Base-by-base conservation (phyloP, 92 coral and sea anemone genomes). In the Siderastrea radians region DNA sequence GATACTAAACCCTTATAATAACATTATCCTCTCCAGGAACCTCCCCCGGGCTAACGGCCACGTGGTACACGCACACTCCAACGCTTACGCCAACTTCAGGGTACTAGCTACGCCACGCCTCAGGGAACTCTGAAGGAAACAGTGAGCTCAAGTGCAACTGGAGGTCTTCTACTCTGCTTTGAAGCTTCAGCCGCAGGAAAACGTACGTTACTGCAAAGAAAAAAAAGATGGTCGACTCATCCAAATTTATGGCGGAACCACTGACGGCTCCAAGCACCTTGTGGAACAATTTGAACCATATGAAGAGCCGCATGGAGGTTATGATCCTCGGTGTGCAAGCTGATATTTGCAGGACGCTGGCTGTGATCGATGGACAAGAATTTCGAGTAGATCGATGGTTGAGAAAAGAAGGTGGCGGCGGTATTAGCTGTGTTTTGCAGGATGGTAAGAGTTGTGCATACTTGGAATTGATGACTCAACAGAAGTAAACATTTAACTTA, bases 311-410 rank as follows among this genome's bases (percentile, higher is more conserved):
- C 44, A 93, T 96, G 98, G 99, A 96, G 48, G 92, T 96, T 7
- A 93, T 96, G 96, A 95, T 97, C 70, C 84, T 95, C 80, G 77
- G 92, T 26, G 90, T 91, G 52, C 98, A 97, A 63, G 92, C 91
- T 3, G 95, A 94, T 19, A 78, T 97, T 80, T 97, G 99, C 71
- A 86, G 79, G 69, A 88, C 71, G 62, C 87, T 97, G 17, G 86
- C 96, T 1, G 90, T 84, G 16, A 75, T 95, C 49, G 99, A 97
- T 75, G 98, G 97, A 8, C 66, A 87, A 48, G 87, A 93, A 7
- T 97, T 97, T 79, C 81, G 72, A n/a, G 96, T 97, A 14, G 99
- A 97, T 78, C 95, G 98, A 11, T 97, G 99, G 99, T 87, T 87
- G 86, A 75, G 99, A 15, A 86, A 94, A 64, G 94, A 93, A 74